Evolutionary conservation across 2,888 invertebrate species (phyloP).

Genomic region (Tetranychus piercei): DNA sequence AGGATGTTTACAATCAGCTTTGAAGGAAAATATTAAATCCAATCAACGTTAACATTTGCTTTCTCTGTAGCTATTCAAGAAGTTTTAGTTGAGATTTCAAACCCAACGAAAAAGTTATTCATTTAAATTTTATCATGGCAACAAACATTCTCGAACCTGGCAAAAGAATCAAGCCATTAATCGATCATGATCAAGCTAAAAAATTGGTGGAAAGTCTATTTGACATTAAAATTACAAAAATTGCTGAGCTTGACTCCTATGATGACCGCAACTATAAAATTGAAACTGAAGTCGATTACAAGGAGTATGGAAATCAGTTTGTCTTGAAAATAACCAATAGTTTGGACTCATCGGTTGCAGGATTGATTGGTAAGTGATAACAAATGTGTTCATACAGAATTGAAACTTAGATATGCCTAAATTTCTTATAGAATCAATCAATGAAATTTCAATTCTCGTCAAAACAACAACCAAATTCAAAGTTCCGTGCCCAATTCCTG

Average conservation of each 20-base stretch:
- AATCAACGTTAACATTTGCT: too few relatives aligned
- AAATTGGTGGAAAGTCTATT: not conserved
- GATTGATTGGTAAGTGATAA: conserved; percentile 36
- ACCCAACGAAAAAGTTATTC: too few relatives aligned
- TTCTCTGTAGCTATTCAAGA: too few relatives aligned
- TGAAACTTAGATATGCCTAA: not conserved
- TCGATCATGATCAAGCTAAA: not conserved
- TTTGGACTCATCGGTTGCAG: conserved; percentile 50
- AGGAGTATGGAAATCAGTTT: conserved; percentile 27
- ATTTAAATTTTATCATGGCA: too few relatives aligned
- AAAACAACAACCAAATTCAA: not conserved
- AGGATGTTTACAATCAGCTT: too few relatives aligned
- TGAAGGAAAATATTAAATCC: too few relatives aligned
- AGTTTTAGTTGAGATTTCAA: too few relatives aligned
- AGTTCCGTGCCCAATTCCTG: not conserved
- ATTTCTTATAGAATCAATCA: not conserved
- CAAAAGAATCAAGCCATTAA: not conserved
- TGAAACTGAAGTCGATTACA: not conserved
- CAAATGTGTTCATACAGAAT: not conserved
- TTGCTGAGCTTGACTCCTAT: not conserved
- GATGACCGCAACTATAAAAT: not conserved
- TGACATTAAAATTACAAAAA: not conserved
- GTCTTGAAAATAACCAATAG: conserved; percentile 66
- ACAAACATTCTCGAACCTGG: not conserved
- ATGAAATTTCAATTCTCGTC: not conserved